Conservation (phyloP, 2,888 invertebrate genomes). For the Diarsia dahlii region DNA sequence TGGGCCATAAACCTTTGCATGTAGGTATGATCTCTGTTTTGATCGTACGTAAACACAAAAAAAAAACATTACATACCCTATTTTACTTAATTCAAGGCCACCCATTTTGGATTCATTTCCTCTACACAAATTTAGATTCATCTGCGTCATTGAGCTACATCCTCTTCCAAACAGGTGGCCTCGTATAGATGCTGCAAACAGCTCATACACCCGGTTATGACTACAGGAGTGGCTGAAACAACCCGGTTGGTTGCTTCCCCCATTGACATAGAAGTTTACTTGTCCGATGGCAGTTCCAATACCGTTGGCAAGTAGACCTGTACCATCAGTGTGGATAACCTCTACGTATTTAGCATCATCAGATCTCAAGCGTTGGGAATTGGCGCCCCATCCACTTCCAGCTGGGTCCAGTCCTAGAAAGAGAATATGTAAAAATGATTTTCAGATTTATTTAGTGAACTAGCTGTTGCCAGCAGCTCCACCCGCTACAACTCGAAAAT, state of each 20-base stretch:
- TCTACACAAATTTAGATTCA: conserved; percentile 72
- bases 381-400: conserved; percentile 71
- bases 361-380: conserved; percentile 41
- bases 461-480: too few species aligned
- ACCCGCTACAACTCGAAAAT: too few species aligned
- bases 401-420: conserved; percentile 78
- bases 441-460: not conserved
- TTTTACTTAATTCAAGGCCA: conserved; percentile 70
- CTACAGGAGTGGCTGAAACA: conserved; percentile 75
- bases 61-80: conserved; percentile 61
- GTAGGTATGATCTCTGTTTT: too few species aligned
- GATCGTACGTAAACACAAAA: too few species aligned
- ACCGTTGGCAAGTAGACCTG: conserved; percentile 85
- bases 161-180: too few species aligned
- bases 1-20: too few species aligned
- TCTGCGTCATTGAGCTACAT: conserved; percentile 59
- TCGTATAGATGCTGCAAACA: conserved; percentile 63
- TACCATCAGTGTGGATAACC: conserved; percentile 79
- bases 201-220: conserved; percentile 78
- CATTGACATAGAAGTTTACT: conserved; percentile 97
- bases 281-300: conserved; percentile 94
- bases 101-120: conserved; percentile 73
- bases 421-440: not conserved
- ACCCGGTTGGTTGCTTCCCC: conserved; percentile 93
- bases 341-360: too few species aligned